phyloP scores from a whole-genome alignment of 2,113 vertebrate genomes.

The Eira barbara region DNA sequence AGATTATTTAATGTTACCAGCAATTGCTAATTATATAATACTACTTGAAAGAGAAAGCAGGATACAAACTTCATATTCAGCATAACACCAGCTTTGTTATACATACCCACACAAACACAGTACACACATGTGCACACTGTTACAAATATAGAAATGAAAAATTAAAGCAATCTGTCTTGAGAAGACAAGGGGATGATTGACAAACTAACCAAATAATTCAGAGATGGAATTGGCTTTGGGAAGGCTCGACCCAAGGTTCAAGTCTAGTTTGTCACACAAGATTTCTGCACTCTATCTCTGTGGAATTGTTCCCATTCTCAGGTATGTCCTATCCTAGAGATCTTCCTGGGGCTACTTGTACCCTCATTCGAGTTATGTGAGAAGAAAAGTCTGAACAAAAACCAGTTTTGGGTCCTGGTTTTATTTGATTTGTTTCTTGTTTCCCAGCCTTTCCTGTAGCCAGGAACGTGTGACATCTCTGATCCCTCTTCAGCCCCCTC shows the following conservation, averaged over 20 bases:
- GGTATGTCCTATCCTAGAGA: background rate
- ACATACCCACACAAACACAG: background rate
- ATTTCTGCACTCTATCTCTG: background rate
- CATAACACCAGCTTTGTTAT: background rate
- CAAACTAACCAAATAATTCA: background rate
- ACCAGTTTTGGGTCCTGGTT: background rate
- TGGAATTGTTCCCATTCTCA: background rate
- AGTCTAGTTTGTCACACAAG: background rate
- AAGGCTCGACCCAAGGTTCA: background rate
- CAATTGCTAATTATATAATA: background rate
- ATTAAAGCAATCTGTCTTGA: background rate
- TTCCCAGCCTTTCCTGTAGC: background rate
- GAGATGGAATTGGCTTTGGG: background rate
- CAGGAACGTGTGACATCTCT: background rate
- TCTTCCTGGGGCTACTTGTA: background rate
- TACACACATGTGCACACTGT: background rate
- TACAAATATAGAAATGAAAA: background rate
- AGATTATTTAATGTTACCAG: background rate
- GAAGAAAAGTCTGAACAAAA: background rate
- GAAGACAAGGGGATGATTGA: background rate
- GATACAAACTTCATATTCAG: background rate
- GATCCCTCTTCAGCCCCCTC: background rate
- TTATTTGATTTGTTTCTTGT: background rate
- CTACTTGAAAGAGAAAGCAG: background rate
- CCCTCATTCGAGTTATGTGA: background rate